Base-by-base conservation (phyloP, 2,113 vertebrate genomes). In the Chaetorhynchus papuensis region DNA sequence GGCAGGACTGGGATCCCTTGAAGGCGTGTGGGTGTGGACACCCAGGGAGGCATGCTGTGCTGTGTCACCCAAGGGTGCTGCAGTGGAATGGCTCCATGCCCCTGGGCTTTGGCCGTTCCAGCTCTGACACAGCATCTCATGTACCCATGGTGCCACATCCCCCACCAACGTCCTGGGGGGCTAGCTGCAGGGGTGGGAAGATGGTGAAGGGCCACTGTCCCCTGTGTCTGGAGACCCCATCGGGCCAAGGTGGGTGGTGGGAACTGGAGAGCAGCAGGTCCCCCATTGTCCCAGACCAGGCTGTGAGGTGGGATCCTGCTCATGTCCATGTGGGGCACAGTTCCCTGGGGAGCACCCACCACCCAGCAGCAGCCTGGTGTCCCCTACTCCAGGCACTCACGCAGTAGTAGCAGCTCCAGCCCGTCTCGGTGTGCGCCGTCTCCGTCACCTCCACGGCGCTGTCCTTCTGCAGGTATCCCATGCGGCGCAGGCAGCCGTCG, bases 351-450 rank as follows among this genome's bases (percentile, higher is more conserved):
- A 63, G 7, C 50, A 65, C 35, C 63, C 68, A 4, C 18, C 44
- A 17, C 16, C 33, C 10, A 4, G 20, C 45, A 57, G 45, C 7
- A 68, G 52, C 26, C 41, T 2, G 0, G 7, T 16, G 44, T 15
- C 31, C 33, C 70, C 47, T 24, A 4, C 22, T 9, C 7, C 2
- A 10, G 31, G 23, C 31, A 98, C 99, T 99, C 97, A 99, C 99
- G 41, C 99, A 99, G 96, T 99, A 99, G 98, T 99, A 99, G 98
- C 99, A 99, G 98, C 99, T 99, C 99, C 99, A 99, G 94, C 99
- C 99, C 0, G 97, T 98, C 60, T 99, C 98, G 0, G 99, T 99
- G 97, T 99, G 99, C 3, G 99, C 99, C 0, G 97, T 98, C 85
- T 99, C 98, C 0, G 97, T 98, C 98, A 99, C 98, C 94, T 99